phyloP scores from a whole-genome alignment of 2,797 vertebrate genomes.

The Taenioides sp. region DNA sequence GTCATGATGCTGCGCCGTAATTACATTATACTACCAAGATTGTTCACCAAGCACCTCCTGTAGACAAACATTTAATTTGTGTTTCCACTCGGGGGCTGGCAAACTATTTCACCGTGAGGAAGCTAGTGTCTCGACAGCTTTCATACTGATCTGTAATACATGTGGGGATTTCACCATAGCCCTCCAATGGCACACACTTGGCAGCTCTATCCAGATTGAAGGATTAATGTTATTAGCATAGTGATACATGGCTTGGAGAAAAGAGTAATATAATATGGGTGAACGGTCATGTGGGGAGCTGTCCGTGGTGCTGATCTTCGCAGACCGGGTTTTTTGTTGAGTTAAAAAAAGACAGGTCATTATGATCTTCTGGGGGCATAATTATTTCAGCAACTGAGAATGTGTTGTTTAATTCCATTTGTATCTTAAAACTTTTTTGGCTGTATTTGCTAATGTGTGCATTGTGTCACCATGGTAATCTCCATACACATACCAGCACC shows the following conservation, averaged over 20 bases:
- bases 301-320: conserved; percentile 35
- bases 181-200: conserved; percentile 26
- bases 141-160: conserved; percentile 40
- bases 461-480: no score
- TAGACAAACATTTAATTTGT: conserved; percentile 51
- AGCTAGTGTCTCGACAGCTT: conserved; percentile 24
- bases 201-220: conserved; percentile 34
- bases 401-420: no score
- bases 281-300: conserved; percentile 39
- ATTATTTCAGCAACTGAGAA: not conserved
- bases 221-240: conserved; percentile 60
- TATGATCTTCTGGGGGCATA: conserved; percentile 8
- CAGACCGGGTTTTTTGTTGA: not conserved
- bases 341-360: not conserved
- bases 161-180: conserved; percentile 34
- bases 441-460: no score
- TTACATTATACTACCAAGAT: conserved; percentile 32
- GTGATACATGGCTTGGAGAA: conserved; percentile 49
- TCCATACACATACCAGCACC: no score
- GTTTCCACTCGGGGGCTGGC: conserved; percentile 31
- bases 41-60: conserved; percentile 13
- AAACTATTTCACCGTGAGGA: conserved; percentile 35
- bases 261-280: conserved; percentile 53
- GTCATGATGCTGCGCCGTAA: conserved; percentile 11
- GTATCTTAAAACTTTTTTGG: no score